Base-by-base conservation (phyloP, 2,888 invertebrate species). In the Mellilla xanthometata region DNA sequence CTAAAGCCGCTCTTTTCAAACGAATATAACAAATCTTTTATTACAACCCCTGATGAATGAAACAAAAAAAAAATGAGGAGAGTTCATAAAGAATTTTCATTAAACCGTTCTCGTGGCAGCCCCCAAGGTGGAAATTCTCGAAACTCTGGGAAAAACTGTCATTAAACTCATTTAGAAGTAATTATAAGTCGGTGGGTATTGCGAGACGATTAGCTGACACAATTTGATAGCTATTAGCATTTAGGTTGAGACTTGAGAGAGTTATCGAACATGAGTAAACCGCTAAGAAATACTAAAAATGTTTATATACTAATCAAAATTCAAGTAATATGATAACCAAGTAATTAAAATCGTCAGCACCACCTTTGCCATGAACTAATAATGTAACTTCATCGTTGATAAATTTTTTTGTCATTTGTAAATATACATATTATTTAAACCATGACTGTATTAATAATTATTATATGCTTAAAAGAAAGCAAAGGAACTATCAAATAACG, bases 161-260 rank as follows among this genome's bases (percentile, higher is more conserved):
- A 68, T 71, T 68, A 72, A 72, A 75, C 68, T 75, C 59, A 68
- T 75, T 75, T 61, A 39, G 54, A 71, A 76, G 68, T 74, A 71
- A 74, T 76, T 75, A 73, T 60, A 68, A 72, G 63, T 70, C 61
- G 51, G 54, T 55, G 60, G 54, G 54, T 36, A 50, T 58, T 56
- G 58, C 41, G 48, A 55, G 57, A 53, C 64, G 62, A 72, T 76
- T 71, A 72, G 64, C 64, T 58, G 43, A 57, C 58, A 58, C 65
- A 65, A 66, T 76, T 76, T 73, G 61, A 70, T 67, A 60, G 68
- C 68, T 66, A 72, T 73, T 72, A 74, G 36, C 36, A 29, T 36
- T 36, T 19, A 19, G 15, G 15, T 6, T 5, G 15, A 3, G 1
- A 1, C 15, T 19, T 1, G 4, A 19, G 6, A 19, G 1, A 19